Base-by-base conservation (phyloP, 2,888 invertebrate genomes). In the Azorinus chamasolen region DNA sequence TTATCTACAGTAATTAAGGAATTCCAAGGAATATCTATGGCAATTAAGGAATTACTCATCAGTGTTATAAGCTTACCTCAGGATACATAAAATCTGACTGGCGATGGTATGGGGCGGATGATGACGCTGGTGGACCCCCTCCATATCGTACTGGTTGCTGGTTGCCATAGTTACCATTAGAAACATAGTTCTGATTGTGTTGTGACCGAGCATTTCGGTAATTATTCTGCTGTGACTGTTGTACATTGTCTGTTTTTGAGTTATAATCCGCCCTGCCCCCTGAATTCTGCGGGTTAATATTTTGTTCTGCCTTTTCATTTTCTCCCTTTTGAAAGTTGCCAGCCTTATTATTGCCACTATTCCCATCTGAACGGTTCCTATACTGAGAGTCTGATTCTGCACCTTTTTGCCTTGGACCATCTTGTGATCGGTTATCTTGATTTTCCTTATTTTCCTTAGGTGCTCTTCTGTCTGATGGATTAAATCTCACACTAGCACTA, bases 61-160 rank as follows among this genome's bases (percentile, higher is more conserved):
- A 6, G 4, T 32, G 32, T 32, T 6, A 32, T 32, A 4, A 32
- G 37, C 51, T 24, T 53, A 71, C 71, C 71, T 74, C 74, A 37
- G 71, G 18, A 57, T 78, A 78, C n/a, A 64, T 45, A 61, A 37
- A 78, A 22, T 78, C 69, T 50, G 76, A 45, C 16, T 63, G 62
- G 14, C 51, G 66, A 25, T 75, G 69, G 51, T 48, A 73, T 41
- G 68, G 72, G n/a, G 62, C 76, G 32, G 32, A 54, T n/a, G 59
- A 45, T 45, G 59, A 10, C 25, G 46, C 39, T 64, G 64, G 24
- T 48, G 32, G 32, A 32, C 32, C 32, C 32, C 32, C 32, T 32
- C 63, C 43, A 57, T 46, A 50, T 24, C 27, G 46, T 6, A 39
- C 51, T 20, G 46, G 73, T 20, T 57, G 58, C 58, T 50, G 63